Evolutionary conservation across 2,113 vertebrate genomes (phyloP), one percentile per base, ranked within the genome.

Genomic region (Prunella himalayana): DNA sequence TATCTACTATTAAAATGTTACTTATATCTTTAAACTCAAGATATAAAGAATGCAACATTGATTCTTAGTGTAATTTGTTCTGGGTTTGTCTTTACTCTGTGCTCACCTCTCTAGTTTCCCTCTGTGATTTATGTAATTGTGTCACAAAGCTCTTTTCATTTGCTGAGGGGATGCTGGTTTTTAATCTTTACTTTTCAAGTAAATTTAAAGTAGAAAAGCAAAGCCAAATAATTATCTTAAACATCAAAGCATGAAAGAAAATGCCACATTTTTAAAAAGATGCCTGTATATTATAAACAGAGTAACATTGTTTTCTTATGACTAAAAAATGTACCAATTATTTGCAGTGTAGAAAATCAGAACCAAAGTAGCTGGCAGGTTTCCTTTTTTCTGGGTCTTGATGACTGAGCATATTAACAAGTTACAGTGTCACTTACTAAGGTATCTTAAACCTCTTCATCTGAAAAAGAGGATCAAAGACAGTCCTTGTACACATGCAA

Each of bases 71-170:
- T 70, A 82, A 54, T 77, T 86, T 80, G 31, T 68, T 66, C 35
- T 61, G 10, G 11, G 8, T 76, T 93, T 82, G 37, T 80, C 57
- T 79, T 83, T 89, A 80, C 77, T 92, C 47, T 96, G 45, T 94
- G 63, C 72, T 94, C 65, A 83, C 78, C 53, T 76, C 71, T 96
- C 75, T 79, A 44, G 65, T 91, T 95, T 94, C 24, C 53, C 50
- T 75, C 11, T 79, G 17, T 93, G 50, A 85, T 97, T 90, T 91
- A 45, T 92, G 21, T 61, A 71, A 16, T 15, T 93, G 51, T 88
- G 44, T 61, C n/a, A 44, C 64, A 44, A 82, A 75, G 15, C 31
- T 75, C 14, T 41, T 84, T 89, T 27, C 6, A 24, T 85, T 88
- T 82, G 15, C 61, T 54, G n/a, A 79, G 37, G 8, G 3, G 8